Conservation (phyloP, 35 echinoderm and acorn worm species). For the Ptychodera flava region DNA sequence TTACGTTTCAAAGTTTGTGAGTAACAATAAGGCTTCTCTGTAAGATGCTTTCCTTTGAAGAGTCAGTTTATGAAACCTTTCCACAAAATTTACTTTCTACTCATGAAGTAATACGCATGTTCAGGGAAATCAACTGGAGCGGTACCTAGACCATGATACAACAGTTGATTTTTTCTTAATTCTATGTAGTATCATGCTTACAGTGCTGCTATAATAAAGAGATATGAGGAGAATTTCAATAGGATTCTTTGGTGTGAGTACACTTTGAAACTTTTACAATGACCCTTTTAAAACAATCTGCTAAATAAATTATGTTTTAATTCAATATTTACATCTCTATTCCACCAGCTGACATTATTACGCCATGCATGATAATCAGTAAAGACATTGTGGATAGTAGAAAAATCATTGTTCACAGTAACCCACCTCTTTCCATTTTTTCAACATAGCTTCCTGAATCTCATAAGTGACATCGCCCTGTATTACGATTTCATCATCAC, state of each 20-base stretch:
- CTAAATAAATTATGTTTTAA: not conserved
- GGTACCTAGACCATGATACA: no score
- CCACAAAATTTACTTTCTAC: not conserved
- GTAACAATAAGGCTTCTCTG: not conserved
- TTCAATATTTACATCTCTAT: not conserved
- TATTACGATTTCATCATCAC: constrained; percentile 92
- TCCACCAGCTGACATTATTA: not conserved
- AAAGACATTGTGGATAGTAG: not conserved
- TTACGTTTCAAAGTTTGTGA: not conserved
- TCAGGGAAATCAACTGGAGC: no score
- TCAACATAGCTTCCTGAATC: not conserved
- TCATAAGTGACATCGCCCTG: constrained; percentile 91
- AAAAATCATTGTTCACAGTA: no score
- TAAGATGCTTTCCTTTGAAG: not conserved
- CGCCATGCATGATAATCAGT: not conserved
- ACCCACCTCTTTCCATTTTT: not conserved
- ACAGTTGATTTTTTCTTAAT: no score
- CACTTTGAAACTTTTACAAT: not conserved
- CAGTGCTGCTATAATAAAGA: no score
- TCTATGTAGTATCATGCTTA: no score
- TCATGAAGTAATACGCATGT: not conserved
- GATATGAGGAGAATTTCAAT: no score
- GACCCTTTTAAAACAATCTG: not conserved
- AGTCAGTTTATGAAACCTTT: not conserved
- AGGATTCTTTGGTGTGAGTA: not conserved